phyloP scores from a whole-genome alignment of 2,797 vertebrate genomes.

The Denticeps clupeoides region DNA sequence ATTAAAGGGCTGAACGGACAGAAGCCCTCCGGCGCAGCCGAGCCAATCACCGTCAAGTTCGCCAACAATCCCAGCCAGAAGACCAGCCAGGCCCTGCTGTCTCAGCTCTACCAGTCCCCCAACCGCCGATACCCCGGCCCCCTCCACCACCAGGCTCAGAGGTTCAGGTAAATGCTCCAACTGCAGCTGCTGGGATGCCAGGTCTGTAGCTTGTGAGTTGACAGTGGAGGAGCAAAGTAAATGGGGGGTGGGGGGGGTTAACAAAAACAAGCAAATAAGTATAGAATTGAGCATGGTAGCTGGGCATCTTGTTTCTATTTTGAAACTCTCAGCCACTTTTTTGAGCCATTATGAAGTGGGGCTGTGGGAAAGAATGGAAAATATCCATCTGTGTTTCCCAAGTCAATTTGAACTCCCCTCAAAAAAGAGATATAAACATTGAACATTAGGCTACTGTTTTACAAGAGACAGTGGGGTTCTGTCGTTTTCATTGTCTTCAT shows the following conservation, averaged over 20 bases:
- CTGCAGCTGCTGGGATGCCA: no score
- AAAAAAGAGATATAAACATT: slow-evolving; percentile 6
- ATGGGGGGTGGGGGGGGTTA: no score
- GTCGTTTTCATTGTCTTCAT: slow-evolving; percentile 48
- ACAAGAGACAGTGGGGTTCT: slow-evolving; percentile 69
- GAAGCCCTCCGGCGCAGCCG: slow-evolving; percentile 95
- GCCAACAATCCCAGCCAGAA: slow-evolving; percentile 99
- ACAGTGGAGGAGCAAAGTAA: no score
- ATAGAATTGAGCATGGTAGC: no score
- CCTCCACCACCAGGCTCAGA: slow-evolving; percentile 97
- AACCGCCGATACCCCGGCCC: slow-evolving; percentile 96
- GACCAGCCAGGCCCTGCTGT: slow-evolving; percentile 98
- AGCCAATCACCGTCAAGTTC: slow-evolving; percentile 99
- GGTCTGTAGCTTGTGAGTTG: no score
- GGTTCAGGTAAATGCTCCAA: slow-evolving; percentile 84
- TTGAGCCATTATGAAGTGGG: neutral
- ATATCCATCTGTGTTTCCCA: neutral
- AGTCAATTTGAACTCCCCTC: slow-evolving; percentile 1
- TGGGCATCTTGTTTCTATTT: neutral
- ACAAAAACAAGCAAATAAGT: no score
- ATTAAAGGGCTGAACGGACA: slow-evolving; percentile 99
- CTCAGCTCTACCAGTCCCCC: slow-evolving; percentile 97
- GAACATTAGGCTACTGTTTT: slow-evolving; percentile 35
- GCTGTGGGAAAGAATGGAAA: neutral
- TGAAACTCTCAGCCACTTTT: neutral